Conservation (phyloP, 2,888 invertebrate species). For the Choreutis nemorana region DNA sequence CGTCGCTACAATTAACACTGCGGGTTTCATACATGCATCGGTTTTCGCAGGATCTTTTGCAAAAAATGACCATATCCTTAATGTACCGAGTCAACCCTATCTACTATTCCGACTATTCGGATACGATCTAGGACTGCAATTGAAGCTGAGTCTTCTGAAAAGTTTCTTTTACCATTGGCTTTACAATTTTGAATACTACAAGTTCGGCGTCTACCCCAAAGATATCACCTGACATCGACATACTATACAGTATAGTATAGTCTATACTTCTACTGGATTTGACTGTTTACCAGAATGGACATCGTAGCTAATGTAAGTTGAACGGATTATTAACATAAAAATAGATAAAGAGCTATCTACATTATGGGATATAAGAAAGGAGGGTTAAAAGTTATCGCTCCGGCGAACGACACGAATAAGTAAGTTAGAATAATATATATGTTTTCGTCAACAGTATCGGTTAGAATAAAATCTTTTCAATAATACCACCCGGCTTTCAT, state of each 20-base stretch:
- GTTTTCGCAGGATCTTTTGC: slow-evolving; percentile 37
- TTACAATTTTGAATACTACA: slow-evolving; percentile 57
- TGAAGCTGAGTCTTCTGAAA: slow-evolving; percentile 31
- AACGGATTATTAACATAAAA: no score
- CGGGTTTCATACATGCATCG: slow-evolving; percentile 51
- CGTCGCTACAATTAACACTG: slow-evolving; percentile 33
- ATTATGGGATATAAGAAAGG: no score
- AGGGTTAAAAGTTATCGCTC: no score
- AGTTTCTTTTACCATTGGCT: slow-evolving; percentile 48
- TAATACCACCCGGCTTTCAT: no score
- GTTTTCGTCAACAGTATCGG: no score
- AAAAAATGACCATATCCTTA: slow-evolving; percentile 59
- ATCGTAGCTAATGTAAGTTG: slow-evolving; percentile 67
- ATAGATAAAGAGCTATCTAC: no score
- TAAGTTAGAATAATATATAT: no score
- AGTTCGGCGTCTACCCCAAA: slow-evolving; percentile 53
- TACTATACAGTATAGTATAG: slow-evolving; percentile 11
- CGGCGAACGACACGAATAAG: no score
- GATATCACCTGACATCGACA: slow-evolving; percentile 61
- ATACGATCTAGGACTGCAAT: slow-evolving; percentile 60
- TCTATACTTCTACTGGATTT: slow-evolving; percentile 16
- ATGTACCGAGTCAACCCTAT: slow-evolving; percentile 70
- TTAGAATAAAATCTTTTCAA: no score
- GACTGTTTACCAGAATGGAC: slow-evolving; percentile 50
- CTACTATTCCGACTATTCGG: slow-evolving; percentile 74